phyloP scores from a whole-genome alignment of 2,113 vertebrate genomes.

The human (Homo sapiens) region DNA sequence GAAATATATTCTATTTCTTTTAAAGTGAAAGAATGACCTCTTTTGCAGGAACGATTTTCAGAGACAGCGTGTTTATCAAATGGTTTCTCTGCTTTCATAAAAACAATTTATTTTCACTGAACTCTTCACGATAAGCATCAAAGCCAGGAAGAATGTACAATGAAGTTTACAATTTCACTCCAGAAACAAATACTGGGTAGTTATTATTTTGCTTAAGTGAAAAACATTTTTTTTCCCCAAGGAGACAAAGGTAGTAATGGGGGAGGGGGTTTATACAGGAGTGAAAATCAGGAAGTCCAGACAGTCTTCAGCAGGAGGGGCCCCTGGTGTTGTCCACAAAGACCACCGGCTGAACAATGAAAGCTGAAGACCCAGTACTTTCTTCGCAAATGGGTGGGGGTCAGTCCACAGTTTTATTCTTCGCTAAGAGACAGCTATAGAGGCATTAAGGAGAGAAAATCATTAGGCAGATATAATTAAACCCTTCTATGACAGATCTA shows the following conservation, averaged over 20 bases:
- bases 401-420: constrained; percentile 55
- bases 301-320: constrained; percentile 25
- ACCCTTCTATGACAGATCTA: constrained; percentile 61
- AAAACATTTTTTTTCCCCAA: constrained; percentile 30
- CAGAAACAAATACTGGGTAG: constrained; percentile 81
- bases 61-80: constrained; percentile 86
- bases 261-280: constrained; percentile 30
- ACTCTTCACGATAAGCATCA: constrained; percentile 85
- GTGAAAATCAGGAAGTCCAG: constrained; percentile 51
- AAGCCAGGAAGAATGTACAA: constrained; percentile 85
- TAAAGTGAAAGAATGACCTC: constrained; percentile 85
- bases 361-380: constrained; percentile 63
- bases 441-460: constrained; percentile 61
- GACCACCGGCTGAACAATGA: constrained; percentile 72
- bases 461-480: constrained; percentile 65
- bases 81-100: constrained; percentile 87
- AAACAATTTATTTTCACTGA: constrained; percentile 89
- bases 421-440: constrained; percentile 53
- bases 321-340: constrained; percentile 46
- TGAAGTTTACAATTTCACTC: constrained; percentile 87
- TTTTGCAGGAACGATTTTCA: constrained; percentile 87
- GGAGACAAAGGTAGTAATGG: constrained; percentile 68
- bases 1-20: constrained; percentile 83
- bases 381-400: neutral
- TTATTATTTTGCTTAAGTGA: constrained; percentile 81